Base-by-base conservation (phyloP, 2,113 vertebrate species). In the Mesembrinibis cayennensis region DNA sequence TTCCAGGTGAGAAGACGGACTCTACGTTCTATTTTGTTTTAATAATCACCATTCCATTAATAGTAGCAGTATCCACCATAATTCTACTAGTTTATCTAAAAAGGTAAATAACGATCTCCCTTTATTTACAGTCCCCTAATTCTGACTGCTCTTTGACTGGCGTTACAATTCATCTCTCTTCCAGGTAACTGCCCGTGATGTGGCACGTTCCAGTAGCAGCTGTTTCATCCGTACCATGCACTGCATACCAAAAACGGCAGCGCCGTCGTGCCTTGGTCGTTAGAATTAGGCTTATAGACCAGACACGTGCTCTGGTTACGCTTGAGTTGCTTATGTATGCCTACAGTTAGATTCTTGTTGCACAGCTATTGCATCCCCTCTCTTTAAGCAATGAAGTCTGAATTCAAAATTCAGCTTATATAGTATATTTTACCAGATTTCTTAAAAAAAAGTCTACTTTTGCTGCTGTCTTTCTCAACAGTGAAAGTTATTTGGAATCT, bases 61-160 rank as follows among this genome's bases (percentile, higher is more conserved):
- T 83, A n/a, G 82, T 97, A 36, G 83, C 89, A 32, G 17, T 95
- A 18, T 90, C 93, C 66, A 97, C 65, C 2, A 47, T 97, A 82
- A 47, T 97, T 61, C 82, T 98, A 3, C 95, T 98, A 3, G 52
- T 97, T 56, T 97, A 97, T 59, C 82, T 98, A 13, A 98, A 97
- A 95, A 97, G 97, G 98, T 98, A 97, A 97, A 53, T 71, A 63
- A 55, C 3, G 0, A 23, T 56, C 21, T 52, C 12, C 8, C 4
- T 62, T 66, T 47, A 32, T 81, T 82, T 32, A 22, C 44, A 53
- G 3, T 21, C 32, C 47, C 21, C 40, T 59, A 14, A 45, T 36
- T 66, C 77, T 36, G 21, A 21, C 20, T 55, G 29, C 3, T 40
- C 66, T 89, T 55, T 79, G 53, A 18, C 13, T 74, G 50, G 26